Evolutionary conservation across 2,888 invertebrate species (phyloP).

Genomic region (Hyalella azteca): DNA sequence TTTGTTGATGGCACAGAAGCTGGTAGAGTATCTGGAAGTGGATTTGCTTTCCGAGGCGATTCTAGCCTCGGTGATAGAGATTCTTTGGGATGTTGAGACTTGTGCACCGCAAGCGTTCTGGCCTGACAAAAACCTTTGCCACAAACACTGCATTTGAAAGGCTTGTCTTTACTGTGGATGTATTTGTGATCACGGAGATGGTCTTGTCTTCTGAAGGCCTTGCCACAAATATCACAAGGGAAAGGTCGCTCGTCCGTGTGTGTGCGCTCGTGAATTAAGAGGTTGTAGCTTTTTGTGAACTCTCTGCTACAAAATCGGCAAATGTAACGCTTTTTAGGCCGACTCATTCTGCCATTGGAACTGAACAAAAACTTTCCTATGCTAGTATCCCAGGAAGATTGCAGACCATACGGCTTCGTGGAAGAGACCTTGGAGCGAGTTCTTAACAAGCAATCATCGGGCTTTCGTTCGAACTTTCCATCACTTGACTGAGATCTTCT

Average conservation of each 20-base stretch:
- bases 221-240: slow-evolving; percentile 96
- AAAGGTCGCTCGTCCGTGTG: slow-evolving; percentile 98
- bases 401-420: background rate
- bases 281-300: slow-evolving; percentile 96
- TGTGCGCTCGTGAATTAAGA: slow-evolving; percentile 95
- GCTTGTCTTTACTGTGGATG: slow-evolving; percentile 96
- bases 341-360: slow-evolving; percentile 71
- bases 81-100: slow-evolving; percentile 44
- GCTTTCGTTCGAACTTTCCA: background rate
- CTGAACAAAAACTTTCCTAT: slow-evolving; percentile 20
- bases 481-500: background rate
- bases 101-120: slow-evolving; percentile 41
- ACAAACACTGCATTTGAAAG: slow-evolving; percentile 78
- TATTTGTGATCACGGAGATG: slow-evolving; percentile 89
- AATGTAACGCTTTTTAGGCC: slow-evolving; percentile 97
- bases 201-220: slow-evolving; percentile 96
- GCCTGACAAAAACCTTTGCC: slow-evolving; percentile 41
- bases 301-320: slow-evolving; percentile 98
- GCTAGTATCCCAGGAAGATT: slow-evolving; percentile 9
- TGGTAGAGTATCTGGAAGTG: background rate
- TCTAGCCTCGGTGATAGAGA: background rate
- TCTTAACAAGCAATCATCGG: background rate
- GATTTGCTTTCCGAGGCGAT: background rate
- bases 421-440: background rate
- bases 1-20: background rate